Base-by-base conservation (phyloP, 30 jellyfish, hydroid and myxozoan genomes). In the Hydractinia symbiolongicarpus region DNA sequence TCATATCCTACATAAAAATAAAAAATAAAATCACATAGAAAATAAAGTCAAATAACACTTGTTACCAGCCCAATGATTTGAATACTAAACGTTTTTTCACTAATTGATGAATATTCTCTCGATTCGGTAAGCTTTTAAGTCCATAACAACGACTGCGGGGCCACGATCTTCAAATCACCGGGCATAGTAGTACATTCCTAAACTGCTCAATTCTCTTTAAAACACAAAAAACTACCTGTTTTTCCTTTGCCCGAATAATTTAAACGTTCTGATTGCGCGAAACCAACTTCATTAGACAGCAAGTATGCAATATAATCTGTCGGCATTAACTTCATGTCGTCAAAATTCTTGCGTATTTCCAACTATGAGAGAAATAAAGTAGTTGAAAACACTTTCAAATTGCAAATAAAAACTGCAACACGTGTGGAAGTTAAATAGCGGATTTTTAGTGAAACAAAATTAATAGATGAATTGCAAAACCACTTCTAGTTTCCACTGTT, bases 221-320 rank as follows among this genome's bases (percentile, higher is more conserved):
- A 68, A 14, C 79, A 68, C 15, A 68, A 11, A 68, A n/a, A 68
- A 68, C 55, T 93, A 87, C 98, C 96, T 84, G 95, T 89, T 4
- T 91, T 84, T 61, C 84, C 84, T 56, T 88, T 89, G 30, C 82
- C 72, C 56, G 98, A 89, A 13, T 79, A 80, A 17, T 82, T 87
- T 54, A 93, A 74, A 50, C 89, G 62, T 76, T 87, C 96, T 21
- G 96, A 86, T 50, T 85, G 64, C 20, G 95, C 95, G 84, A 93
- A 93, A 16, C 98, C 98, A 83, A 93, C 85, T 75, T 93, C 98
- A 66, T 71, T 64, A 13, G 98, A 93, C 55, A 93, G 79, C 40
- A 93, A 72, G 72, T 87, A 87, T 68, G 73, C 83, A 64, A 93
- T 88, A 72, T 78, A 93, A 81, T 93, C 91, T 53, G 79, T 91